Percentiles rank a stretch among this genome's conserved stretches.
Conservation (phyloP, 2,888 invertebrate species). For the Andrena haemorrhoa region DNA sequence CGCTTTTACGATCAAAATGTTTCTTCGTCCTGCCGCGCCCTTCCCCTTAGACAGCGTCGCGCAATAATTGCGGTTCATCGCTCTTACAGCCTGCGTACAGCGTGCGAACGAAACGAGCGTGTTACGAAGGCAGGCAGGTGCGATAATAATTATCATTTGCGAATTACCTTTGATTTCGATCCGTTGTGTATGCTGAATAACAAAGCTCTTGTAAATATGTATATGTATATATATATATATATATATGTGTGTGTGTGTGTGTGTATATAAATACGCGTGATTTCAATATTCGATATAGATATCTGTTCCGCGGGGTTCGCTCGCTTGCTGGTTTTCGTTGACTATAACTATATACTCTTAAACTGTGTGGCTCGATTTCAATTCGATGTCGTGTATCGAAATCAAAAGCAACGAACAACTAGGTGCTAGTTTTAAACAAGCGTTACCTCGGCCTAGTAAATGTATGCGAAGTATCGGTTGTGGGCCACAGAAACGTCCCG, state of each 20-base stretch:
- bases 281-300: constrained; percentile 9
- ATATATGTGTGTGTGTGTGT: constrained; percentile 1
- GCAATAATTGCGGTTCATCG: constrained; percentile 17
- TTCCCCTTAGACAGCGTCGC: constrained; percentile 6
- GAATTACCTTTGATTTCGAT: constrained; percentile 42
- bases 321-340: constrained; percentile 41
- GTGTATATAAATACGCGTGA: constrained; percentile 27
- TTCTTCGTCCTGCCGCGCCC: background rate
- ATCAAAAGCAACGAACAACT: constrained; percentile 46
- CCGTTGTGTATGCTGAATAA: constrained; percentile 15
- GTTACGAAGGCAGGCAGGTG: constrained; percentile 28
- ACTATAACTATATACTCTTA: constrained; percentile 20
- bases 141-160: constrained; percentile 20
- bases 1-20: constrained; percentile 51
- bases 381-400: constrained; percentile 56
- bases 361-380: constrained; percentile 34
- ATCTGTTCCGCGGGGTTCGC: constrained; percentile 15
- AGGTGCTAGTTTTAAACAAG: constrained; percentile 33
- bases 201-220: constrained; percentile 34
- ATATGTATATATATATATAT: constrained; percentile 19
- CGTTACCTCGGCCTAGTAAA: background rate
- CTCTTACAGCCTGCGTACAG: background rate
- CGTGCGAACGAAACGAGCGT: constrained; percentile 15
- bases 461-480: too few species aligned
- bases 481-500: too few species aligned